Evolutionary conservation across 1,140 invertebrate genomes (phyloP).

Genomic region (Onthophagus taurus): DNA sequence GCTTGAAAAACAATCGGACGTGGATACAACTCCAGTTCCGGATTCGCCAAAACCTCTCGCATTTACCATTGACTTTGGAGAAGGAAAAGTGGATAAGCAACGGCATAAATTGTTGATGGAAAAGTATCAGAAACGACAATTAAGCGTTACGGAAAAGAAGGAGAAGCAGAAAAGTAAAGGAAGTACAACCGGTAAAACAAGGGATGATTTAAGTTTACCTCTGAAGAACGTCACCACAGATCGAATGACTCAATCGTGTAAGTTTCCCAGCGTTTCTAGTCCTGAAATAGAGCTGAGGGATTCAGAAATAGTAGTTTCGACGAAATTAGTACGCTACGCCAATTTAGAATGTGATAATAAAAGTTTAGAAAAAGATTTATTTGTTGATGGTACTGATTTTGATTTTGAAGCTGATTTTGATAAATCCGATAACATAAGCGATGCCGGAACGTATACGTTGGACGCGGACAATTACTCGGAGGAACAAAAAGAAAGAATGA

Average conservation of each 20-base stretch:
- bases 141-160: constrained; percentile 39
- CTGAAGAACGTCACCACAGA: constrained; percentile 38
- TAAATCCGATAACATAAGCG: constrained; percentile 60
- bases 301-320: neutral
- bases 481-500: constrained; percentile 75
- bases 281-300: constrained; percentile 41
- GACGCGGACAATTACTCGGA: constrained; percentile 75
- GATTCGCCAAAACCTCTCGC: constrained; percentile 40
- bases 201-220: constrained; percentile 42
- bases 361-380: constrained; percentile 4
- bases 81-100: constrained; percentile 50
- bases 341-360: constrained; percentile 7
- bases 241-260: constrained; percentile 38
- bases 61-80: constrained; percentile 61
- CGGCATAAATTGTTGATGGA: constrained; percentile 57
- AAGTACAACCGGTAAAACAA: constrained; percentile 30
- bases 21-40: constrained; percentile 17
- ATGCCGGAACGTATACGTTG: constrained; percentile 81
- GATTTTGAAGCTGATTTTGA: constrained; percentile 32
- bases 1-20: constrained; percentile 8
- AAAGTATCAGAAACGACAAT: constrained; percentile 49
- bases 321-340: neutral
- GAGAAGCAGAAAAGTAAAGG: constrained; percentile 25
- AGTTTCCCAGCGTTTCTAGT: constrained; percentile 33
- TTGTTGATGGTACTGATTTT: neutral